phyloP scores from a whole-genome alignment of 1,140 invertebrate genomes.

The Drosophila lacertosa region DNA sequence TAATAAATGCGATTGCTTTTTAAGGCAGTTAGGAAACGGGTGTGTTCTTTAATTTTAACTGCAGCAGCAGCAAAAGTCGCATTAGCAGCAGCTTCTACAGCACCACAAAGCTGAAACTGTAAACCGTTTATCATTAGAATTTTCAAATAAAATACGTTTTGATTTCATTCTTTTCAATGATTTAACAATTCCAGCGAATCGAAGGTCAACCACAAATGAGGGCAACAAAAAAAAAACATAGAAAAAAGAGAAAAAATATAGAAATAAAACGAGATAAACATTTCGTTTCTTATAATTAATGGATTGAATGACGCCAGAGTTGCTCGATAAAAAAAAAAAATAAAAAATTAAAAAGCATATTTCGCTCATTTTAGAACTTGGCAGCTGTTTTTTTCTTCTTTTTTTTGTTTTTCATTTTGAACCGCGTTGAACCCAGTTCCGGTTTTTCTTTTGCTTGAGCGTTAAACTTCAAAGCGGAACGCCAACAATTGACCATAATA shows the following conservation, averaged over 20 bases:
- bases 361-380: constrained; percentile 10
- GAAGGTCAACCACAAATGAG: constrained; percentile 68
- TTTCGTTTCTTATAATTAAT: constrained; percentile 32
- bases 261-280: constrained; percentile 12
- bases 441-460: constrained; percentile 2
- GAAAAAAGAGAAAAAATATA: neutral
- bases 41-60: constrained; percentile 11
- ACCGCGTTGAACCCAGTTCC: constrained; percentile 32
- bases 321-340: constrained; percentile 1
- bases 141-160: constrained; percentile 34
- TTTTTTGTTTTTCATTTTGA: constrained; percentile 5
- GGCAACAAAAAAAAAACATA: constrained; percentile 40
- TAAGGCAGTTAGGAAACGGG: constrained; percentile 20
- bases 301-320: constrained; percentile 37
- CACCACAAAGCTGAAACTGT: constrained; percentile 27
- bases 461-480: constrained; percentile 58
- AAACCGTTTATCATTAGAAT: constrained; percentile 26
- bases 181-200: constrained; percentile 51
- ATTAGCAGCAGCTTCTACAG: neutral
- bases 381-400: neutral
- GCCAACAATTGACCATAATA: constrained; percentile 53
- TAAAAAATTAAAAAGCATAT: no score
- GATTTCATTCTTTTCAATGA: constrained; percentile 39
- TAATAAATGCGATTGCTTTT: constrained; percentile 44
- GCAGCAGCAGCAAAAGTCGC: neutral